Conservation (phyloP, 2,113 vertebrate genomes). For the Aphyosemion australe region DNA sequence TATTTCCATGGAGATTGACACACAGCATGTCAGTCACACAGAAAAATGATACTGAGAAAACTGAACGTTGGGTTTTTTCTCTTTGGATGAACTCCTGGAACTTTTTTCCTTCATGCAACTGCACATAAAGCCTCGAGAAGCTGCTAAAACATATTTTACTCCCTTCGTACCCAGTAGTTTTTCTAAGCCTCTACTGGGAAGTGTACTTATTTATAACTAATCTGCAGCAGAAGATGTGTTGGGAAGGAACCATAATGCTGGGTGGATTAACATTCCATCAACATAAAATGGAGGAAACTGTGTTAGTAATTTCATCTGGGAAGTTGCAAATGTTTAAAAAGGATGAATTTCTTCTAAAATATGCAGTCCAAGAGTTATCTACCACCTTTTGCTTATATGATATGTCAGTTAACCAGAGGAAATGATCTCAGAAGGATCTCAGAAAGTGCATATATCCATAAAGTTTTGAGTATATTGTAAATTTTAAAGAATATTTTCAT, state of each 20-base stretch:
- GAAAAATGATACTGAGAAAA: not conserved
- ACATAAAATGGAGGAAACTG: not conserved
- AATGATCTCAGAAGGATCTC: too few species aligned
- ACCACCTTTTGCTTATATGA: too few species aligned
- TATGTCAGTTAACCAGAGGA: too few species aligned
- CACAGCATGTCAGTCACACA: conserved; percentile 16
- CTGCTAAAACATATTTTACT: not conserved
- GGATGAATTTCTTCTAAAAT: too few species aligned
- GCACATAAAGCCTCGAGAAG: not conserved
- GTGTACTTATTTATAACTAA: not conserved
- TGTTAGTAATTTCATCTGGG: not conserved
- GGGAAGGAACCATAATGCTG: not conserved
- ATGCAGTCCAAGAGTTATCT: not conserved
- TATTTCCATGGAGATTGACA: conserved; percentile 24
- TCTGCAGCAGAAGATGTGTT: conserved; percentile 1
- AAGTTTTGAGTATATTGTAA: too few species aligned
- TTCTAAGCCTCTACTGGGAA: not conserved
- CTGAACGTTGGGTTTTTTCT: conserved; percentile 8
- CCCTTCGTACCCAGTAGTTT: not conserved
- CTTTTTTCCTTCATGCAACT: not conserved
- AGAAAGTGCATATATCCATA: too few species aligned
- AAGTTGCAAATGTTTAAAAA: not conserved
- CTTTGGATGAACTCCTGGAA: conserved; percentile 12
- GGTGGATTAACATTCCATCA: not conserved
- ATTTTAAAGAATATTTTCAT: too few species aligned